Evolutionary conservation across 1,140 invertebrate genomes (phyloP).

Genomic region (Trissolcus basalis): DNA sequence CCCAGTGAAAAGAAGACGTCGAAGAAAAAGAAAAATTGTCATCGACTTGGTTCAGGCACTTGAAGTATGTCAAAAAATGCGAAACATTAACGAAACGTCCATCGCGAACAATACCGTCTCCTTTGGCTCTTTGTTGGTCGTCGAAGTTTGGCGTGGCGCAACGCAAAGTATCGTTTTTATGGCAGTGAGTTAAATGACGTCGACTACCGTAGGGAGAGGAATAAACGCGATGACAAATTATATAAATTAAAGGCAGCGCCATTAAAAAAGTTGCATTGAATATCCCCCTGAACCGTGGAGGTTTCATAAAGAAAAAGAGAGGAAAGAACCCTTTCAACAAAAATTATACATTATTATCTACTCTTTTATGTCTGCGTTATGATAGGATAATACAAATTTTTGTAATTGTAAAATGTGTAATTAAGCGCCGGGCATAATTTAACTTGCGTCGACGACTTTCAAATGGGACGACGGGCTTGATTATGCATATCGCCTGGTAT

Average conservation of each 20-base stretch:
- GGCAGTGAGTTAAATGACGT: constrained; percentile 54
- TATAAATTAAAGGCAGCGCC: constrained; percentile 48
- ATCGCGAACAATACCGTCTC: constrained; percentile 40
- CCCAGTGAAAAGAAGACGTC: too few relatives aligned
- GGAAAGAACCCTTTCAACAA: constrained; percentile 45
- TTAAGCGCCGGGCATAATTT: constrained; percentile 40
- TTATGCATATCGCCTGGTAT: constrained; percentile 16
- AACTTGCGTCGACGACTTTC: constrained; percentile 29
- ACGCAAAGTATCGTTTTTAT: constrained; percentile 58
- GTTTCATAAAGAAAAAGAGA: constrained; percentile 45
- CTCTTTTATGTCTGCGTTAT: constrained; percentile 54
- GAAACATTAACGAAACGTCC: constrained; percentile 52
- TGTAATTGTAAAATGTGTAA: constrained; percentile 40
- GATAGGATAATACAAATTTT: constrained; percentile 55
- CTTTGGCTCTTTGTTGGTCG: constrained; percentile 54
- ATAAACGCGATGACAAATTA: constrained; percentile 60
- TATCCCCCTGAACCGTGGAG: constrained; percentile 32
- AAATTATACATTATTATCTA: constrained; percentile 57
- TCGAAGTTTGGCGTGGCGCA: constrained; percentile 45
- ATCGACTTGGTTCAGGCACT: constrained; percentile 24
- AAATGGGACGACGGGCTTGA: constrained; percentile 30
- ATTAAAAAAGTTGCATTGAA: constrained; percentile 54
- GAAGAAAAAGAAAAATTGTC: too few relatives aligned
- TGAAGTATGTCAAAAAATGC: constrained; percentile 24
- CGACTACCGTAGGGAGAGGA: constrained; percentile 54